These are phyloP conservation scores for Siderastrea radians DNA, from an alignment of 92 coral and sea anemone species.

Conservation along the genomic window DNA sequence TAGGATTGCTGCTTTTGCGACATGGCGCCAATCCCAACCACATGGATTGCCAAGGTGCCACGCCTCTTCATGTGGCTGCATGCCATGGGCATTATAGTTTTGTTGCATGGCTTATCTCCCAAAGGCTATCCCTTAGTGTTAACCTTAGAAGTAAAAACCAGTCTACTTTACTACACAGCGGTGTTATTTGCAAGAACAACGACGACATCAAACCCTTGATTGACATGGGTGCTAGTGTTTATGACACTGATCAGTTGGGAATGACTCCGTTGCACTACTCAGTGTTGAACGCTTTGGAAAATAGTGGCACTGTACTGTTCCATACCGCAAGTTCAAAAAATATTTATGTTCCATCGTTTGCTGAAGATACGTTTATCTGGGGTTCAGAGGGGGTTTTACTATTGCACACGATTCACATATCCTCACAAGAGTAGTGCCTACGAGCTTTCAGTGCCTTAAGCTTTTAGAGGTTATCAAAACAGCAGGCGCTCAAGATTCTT, in stretches of 20 bases:
- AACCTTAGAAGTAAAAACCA: conserved; percentile 41
- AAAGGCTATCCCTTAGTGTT: conserved; percentile 2
- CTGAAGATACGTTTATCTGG: neutral
- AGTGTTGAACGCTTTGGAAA: neutral
- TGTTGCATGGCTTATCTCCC: conserved; percentile 36
- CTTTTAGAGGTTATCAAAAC: neutral
- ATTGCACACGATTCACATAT: neutral
- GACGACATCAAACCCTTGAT: conserved; percentile 21
- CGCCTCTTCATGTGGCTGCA: conserved; percentile 77
- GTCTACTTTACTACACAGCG: conserved; percentile 62
- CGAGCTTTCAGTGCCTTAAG: conserved; percentile 4
- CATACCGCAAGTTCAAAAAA: neutral
- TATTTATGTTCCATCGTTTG: neutral
- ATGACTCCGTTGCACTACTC: conserved; percentile 71
- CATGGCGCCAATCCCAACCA: conserved; percentile 48
- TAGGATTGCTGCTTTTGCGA: conserved; percentile 32
- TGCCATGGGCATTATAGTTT: conserved; percentile 74
- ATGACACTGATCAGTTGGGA: conserved; percentile 19
- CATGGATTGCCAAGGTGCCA: conserved; percentile 60
- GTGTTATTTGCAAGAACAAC: conserved; percentile 39
- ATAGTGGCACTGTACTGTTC: neutral
- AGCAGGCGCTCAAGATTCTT: neutral
- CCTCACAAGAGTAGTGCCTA: neutral
- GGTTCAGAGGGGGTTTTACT: conserved; percentile 3
- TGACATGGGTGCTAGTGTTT: conserved; percentile 31